Percentiles rank a stretch among this genome's conserved stretches.
Conservation (phyloP, 2,113 vertebrate species). For the Argyrosomus japonicus region DNA sequence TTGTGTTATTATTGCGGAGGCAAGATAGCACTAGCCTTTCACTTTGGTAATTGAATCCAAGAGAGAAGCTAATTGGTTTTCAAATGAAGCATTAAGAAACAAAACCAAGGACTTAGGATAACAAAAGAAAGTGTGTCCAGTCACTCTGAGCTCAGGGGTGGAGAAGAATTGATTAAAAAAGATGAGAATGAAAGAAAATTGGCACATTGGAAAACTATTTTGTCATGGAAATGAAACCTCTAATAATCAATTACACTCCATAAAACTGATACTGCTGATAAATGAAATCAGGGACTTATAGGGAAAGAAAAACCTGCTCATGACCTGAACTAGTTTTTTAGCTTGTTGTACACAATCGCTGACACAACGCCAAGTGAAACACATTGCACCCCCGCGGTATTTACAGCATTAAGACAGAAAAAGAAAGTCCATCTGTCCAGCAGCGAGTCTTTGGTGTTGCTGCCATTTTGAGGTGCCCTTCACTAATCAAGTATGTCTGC, state of each 20-base stretch:
- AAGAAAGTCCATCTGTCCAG: constrained; percentile 67
- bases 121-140: constrained; percentile 59
- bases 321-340: not conserved
- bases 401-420: constrained; percentile 37
- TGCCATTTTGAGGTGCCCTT: constrained; percentile 67
- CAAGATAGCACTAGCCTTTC: constrained; percentile 66
- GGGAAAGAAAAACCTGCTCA: not conserved
- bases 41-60: constrained; percentile 73
- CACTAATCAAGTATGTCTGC: constrained; percentile 78
- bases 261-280: constrained; percentile 15
- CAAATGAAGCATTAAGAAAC: constrained; percentile 72
- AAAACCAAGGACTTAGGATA: constrained; percentile 56
- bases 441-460: constrained; percentile 25
- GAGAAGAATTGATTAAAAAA: constrained; percentile 42
- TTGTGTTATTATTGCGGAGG: constrained; percentile 67
- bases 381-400: constrained; percentile 20
- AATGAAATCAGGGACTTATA: constrained; percentile 5
- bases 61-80: constrained; percentile 72
- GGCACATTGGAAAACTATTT: constrained; percentile 4
- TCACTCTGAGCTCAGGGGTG: constrained; percentile 13
- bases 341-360: constrained; percentile 9
- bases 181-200: constrained; percentile 40
- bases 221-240: constrained; percentile 27
- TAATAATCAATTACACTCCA: constrained; percentile 28
- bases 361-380: constrained; percentile 41